Conservation (phyloP, 2,113 vertebrate genomes). For the Chaetodon trifascialis region DNA sequence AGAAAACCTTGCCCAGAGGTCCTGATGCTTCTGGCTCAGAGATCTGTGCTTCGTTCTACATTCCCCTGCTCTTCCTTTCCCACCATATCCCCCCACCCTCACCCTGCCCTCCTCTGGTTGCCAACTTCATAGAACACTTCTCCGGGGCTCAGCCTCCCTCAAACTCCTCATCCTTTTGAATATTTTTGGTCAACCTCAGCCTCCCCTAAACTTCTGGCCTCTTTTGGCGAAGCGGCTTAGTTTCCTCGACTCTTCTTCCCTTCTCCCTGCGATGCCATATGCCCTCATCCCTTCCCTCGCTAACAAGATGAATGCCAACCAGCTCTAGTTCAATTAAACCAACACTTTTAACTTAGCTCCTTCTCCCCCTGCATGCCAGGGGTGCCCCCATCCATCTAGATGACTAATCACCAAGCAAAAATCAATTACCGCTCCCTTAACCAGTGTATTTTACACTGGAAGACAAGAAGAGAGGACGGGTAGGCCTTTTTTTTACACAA, state of each 20-base stretch:
- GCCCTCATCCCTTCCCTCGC: not conserved
- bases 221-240: constrained; percentile 23
- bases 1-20: constrained; percentile 14
- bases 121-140: constrained; percentile 37
- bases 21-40: constrained; percentile 40
- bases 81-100: not conserved
- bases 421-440: constrained; percentile 73
- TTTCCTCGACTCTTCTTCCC: constrained; percentile 9
- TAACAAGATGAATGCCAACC: constrained; percentile 53
- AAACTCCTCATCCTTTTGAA: constrained; percentile 33
- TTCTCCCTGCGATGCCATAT: not conserved
- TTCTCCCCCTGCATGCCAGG: constrained; percentile 44
- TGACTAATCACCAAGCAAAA: constrained; percentile 69
- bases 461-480: constrained; percentile 19
- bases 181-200: constrained; percentile 18
- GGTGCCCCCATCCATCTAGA: constrained; percentile 62
- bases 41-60: constrained; percentile 42
- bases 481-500: constrained; percentile 23
- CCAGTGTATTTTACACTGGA: constrained; percentile 62
- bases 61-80: constrained; percentile 41
- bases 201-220: constrained; percentile 3
- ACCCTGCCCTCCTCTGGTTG: constrained; percentile 17
- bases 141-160: constrained; percentile 30
- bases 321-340: constrained; percentile 71
- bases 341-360: constrained; percentile 66